Evolutionary conservation across 1,140 invertebrate genomes (phyloP), one percentile per base, ranked within the genome.

Genomic region (Zophobas atratus): DNA sequence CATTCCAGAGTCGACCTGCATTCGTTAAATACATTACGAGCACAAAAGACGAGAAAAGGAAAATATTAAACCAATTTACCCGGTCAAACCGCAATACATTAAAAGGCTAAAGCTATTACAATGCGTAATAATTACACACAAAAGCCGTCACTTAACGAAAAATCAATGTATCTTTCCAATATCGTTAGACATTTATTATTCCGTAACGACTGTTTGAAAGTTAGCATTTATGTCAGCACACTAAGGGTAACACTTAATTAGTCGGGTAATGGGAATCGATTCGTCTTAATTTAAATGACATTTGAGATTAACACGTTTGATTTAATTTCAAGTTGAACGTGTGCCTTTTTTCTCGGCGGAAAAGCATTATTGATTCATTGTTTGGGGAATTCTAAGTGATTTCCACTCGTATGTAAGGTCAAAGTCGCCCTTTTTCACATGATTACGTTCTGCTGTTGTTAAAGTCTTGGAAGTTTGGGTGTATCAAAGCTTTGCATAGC

Each of bases 211-310:
- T 32, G 60, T 67, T 67, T 20, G 1, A 32, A 67, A 67, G n/a
- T 32, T 67, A 4, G 6, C 49, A 20, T 51, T 4, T 67, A 41
- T 67, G 39, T 6, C 60, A 41, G n/a, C 60, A 43, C 38, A 43
- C 38, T n/a, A 41, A 43, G 60, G 60, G 38, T 67, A 67, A 43
- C 43, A 43, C 60, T 6, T 67, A 67, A 67, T 67, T 67, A 67
- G 33, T 33, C 38, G 39, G 38, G 39, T 51, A 67, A 67, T 67
- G 39, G 60, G 39, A 67, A 67, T 67, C 60, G 60, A 67, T 67
- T 67, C 60, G 60, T 67, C 60, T 67, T 67, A 67, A 67, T 67
- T 67, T 67, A 46, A 67, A 41, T 67, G 60, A 67, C 60, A 67
- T 67, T 43, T 43, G 60, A 20, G 49, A 51, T 51, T 51, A 60